A percentile compares a stretch with the other conserved stretches of the same genome.
These are phyloP conservation scores for Arion vulgaris DNA, from an alignment of 1,140 invertebrate genomes.

Conservation along the genomic window DNA sequence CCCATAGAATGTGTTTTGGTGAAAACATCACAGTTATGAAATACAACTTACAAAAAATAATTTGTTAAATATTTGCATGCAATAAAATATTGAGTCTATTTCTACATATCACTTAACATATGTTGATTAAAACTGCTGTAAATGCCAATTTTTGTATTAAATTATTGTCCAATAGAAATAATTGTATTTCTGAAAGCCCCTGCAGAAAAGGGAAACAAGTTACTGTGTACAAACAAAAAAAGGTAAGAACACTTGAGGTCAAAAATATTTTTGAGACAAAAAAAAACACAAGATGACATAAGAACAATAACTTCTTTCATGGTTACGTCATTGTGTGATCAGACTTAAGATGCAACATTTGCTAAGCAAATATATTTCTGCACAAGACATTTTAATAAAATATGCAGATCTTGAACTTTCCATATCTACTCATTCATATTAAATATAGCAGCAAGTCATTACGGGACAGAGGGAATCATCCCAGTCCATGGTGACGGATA, in stretches of 20 bases:
- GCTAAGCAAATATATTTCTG: neutral
- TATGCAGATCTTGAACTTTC: too few species aligned
- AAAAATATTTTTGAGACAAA: conserved; percentile 8
- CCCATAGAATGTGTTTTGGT: conserved; percentile 37
- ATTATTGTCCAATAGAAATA: neutral
- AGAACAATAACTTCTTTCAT: neutral
- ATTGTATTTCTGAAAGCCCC: conserved; percentile 11
- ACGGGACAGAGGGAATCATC: too few species aligned
- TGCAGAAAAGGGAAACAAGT: conserved; percentile 19
- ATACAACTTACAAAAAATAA: conserved; percentile 33
- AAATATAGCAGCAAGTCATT: too few species aligned
- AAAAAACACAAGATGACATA: neutral
- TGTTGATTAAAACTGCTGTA: neutral
- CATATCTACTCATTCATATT: too few species aligned
- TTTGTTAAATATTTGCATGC: conserved; percentile 37
- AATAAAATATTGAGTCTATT: conserved; percentile 38
- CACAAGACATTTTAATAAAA: too few species aligned
- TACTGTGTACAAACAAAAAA: conserved; percentile 13
- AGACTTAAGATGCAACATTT: neutral
- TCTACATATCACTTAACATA: conserved; percentile 36
- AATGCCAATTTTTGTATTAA: conserved; percentile 22
- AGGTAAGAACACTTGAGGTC: conserved; percentile 32
- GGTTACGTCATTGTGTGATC: neutral
- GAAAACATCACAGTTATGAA: conserved; percentile 42
- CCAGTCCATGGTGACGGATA: too few species aligned